Evolutionary conservation across 2,113 vertebrate species (phyloP), one percentile per base, ranked within the genome.

Genomic region (Narcine bancroftii): DNA sequence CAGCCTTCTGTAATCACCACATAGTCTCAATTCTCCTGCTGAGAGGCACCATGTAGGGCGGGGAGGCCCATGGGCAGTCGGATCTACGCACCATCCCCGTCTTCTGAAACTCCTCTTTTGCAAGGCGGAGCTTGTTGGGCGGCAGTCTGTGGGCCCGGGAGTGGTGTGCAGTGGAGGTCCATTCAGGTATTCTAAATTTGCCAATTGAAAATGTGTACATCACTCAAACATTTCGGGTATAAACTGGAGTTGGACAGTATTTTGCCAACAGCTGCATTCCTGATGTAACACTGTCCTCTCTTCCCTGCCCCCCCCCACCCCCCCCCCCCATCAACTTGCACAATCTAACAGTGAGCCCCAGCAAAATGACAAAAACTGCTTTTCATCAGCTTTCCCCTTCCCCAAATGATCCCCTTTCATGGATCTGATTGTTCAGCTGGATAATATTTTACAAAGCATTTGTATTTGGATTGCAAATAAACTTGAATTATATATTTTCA

Each of bases 401-500:
- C 81, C 33, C 36, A 87, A 60, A 60, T 42, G 7, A 87, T 87
- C 17, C n/a, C 5, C 36, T 60, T 87, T 56, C 4, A 9, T 77
- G 76, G 5, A 60, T 17, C 53, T 17, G 56, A 1, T 87, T 17
- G 6, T 60, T 36, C 53, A 87, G 53, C 50, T 63, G 53, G 81
- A 19, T 9, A 9, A 87, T 19, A 29, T 50, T 50, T 81, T 50
- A 26, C 45, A 81, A 81, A 1, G n/a, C 81, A 29, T 53, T 56
- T 83, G 47, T n/a, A 53, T 85, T 11, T 87, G 53, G 81, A 60
- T 87, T 87, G 60, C 81, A 87, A 87, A 36, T n/a, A 60, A 87
- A 13, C 56, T 15, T 60, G 60, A 0, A 7, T n/a, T n/a, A 15
- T 7, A n/a, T 60, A 36, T 87, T 87, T 87, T 85, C 81, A 63